phyloP scores from a whole-genome alignment of 2,888 invertebrate species.

The Automeris io region DNA sequence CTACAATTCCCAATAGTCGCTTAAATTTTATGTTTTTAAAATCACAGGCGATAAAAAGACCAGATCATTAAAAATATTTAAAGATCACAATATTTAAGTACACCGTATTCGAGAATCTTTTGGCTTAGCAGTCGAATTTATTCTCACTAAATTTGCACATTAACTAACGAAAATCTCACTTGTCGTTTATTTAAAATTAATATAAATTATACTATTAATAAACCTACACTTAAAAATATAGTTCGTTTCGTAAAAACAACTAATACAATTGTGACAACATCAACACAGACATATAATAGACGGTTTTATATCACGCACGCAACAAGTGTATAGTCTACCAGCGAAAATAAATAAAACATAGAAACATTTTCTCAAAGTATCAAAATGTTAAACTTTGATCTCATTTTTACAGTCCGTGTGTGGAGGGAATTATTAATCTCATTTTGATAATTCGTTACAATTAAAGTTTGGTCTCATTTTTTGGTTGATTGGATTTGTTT shows the following conservation, averaged over 20 bases:
- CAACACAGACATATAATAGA: constrained; percentile 1
- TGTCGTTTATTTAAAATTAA: constrained; percentile 41
- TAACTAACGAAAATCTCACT: constrained; percentile 36
- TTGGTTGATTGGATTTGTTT: too few relatives aligned
- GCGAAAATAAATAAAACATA: too few relatives aligned
- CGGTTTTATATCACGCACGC: too few relatives aligned
- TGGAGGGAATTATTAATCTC: too few relatives aligned
- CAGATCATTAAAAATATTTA: neutral
- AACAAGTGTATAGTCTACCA: too few relatives aligned
- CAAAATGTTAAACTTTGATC: too few relatives aligned
- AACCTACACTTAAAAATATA: constrained; percentile 45
- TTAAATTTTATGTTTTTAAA: neutral
- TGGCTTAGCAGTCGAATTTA: constrained; percentile 20
- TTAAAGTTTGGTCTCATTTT: too few relatives aligned
- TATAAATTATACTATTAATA: constrained; percentile 31
- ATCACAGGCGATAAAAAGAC: neutral
- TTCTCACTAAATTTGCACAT: constrained; percentile 16
- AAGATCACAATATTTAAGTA: constrained; percentile 6
- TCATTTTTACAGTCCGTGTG: too few relatives aligned
- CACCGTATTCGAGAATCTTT: constrained; percentile 23
- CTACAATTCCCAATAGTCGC: neutral
- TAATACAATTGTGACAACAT: constrained; percentile 32
- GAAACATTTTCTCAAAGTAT: too few relatives aligned
- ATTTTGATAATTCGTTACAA: too few relatives aligned
- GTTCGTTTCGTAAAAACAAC: constrained; percentile 27